Evolutionary conservation across 1,140 invertebrate genomes (phyloP).

Genomic region (Meloidogyne hapla): DNA sequence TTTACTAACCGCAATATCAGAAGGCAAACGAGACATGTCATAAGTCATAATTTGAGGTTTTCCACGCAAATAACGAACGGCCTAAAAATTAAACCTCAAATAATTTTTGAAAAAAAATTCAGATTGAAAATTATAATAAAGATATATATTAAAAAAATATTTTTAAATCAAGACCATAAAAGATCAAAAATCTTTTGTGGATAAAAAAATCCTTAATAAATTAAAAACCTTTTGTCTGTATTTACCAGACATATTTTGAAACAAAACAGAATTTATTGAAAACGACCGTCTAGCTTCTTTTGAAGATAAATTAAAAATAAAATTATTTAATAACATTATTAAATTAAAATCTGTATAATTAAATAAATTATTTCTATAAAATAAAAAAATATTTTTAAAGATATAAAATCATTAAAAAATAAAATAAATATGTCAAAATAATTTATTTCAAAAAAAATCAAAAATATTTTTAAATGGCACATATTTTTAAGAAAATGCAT

Average conservation of each 20-base stretch:
- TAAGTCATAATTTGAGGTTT: conserved; percentile 55
- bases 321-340: background rate
- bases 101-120: no score
- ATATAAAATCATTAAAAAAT: no score
- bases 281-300: background rate
- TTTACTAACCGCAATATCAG: conserved; percentile 60
- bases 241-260: conserved; percentile 23
- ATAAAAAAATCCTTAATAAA: no score
- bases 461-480: no score
- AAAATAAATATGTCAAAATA: no score
- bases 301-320: background rate
- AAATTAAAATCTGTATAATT: background rate
- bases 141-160: no score
- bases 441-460: no score
- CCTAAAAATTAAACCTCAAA: background rate
- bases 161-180: no score
- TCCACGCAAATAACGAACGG: conserved; percentile 21
- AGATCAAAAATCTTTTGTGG: no score
- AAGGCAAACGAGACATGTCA: conserved; percentile 57
- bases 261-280: conserved; percentile 15
- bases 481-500: background rate
- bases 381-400: no score
- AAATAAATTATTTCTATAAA: no score
- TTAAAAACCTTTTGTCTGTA: conserved; percentile 14
- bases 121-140: no score